Conservation (phyloP, 2,113 vertebrate species). For the Acanthisitta chloris region DNA sequence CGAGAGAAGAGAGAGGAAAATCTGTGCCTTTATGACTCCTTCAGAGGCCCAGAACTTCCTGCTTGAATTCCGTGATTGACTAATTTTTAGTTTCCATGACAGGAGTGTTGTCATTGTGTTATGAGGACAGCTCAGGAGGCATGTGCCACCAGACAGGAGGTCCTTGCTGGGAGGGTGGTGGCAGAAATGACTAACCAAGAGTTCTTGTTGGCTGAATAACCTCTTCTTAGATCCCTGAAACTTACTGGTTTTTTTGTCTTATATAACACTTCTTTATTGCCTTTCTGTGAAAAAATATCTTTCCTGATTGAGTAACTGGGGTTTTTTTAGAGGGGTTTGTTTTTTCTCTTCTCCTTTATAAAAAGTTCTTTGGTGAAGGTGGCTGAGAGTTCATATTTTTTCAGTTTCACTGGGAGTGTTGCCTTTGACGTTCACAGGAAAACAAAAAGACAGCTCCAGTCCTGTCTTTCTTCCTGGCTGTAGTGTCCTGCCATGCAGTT, state of each 20-base stretch:
- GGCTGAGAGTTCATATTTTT: not conserved
- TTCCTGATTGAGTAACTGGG: not conserved
- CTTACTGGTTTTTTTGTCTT: not conserved
- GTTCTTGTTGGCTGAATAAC: not conserved
- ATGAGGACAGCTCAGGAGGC: not conserved
- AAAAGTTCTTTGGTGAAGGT: not conserved
- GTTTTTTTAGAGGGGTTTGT: no score
- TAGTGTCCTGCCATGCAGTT: not conserved
- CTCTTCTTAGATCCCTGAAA: not conserved
- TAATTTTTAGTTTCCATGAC: not conserved
- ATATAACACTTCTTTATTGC: not conserved
- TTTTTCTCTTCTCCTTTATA: not conserved
- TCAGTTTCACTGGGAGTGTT: not conserved
- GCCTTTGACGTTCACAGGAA: not conserved
- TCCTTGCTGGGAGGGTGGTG: not conserved
- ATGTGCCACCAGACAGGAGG: not conserved
- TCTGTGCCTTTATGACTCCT: not conserved
- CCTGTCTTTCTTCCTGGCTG: not conserved
- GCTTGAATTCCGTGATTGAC: not conserved
- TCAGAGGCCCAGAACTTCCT: not conserved
- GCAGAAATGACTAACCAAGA: not conserved
- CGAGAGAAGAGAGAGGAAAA: not conserved
- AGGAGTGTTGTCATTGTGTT: not conserved
- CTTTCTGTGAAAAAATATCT: not conserved
- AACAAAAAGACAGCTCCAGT: fast-evolving